Conservation (phyloP, 1,140 invertebrate genomes). For the Trinorchestia longiramus region DNA sequence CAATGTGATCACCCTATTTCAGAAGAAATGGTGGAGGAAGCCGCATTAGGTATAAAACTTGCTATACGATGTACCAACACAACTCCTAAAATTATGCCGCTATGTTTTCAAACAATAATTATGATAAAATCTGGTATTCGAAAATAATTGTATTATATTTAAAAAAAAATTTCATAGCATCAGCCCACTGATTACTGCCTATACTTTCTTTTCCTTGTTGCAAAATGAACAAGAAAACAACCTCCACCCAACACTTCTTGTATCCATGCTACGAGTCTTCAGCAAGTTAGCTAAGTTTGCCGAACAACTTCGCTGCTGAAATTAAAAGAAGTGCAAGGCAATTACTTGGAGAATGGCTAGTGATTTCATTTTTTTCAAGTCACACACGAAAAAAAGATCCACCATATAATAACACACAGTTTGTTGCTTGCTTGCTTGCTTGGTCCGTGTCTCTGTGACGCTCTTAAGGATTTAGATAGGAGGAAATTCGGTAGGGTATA, state of each 20-base stretch:
- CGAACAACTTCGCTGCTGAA: neutral
- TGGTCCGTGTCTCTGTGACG: no score
- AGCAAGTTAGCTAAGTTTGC: neutral
- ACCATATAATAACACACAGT: neutral
- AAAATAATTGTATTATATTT: neutral
- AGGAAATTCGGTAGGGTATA: no score
- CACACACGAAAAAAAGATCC: neutral
- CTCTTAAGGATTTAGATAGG: no score
- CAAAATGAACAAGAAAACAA: neutral
- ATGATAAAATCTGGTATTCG: neutral
- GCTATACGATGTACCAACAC: no score
- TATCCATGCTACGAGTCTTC: neutral
- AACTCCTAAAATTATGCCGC: neutral
- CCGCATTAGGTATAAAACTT: no score
- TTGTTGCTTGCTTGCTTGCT: no score
- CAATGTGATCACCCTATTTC: neutral
- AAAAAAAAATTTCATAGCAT: neutral
- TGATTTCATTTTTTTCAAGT: neutral
- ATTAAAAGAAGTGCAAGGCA: constrained; percentile 8
- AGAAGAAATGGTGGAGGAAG: neutral
- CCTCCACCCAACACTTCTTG: neutral
- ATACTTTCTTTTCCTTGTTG: neutral
- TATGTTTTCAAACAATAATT: neutral
- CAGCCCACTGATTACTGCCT: neutral
- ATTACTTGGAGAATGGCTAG: neutral